Percentiles rank a stretch among this genome's conserved stretches.
phyloP scores from a whole-genome alignment of 2,888 invertebrate genomes.

The Hetaerina titia region DNA sequence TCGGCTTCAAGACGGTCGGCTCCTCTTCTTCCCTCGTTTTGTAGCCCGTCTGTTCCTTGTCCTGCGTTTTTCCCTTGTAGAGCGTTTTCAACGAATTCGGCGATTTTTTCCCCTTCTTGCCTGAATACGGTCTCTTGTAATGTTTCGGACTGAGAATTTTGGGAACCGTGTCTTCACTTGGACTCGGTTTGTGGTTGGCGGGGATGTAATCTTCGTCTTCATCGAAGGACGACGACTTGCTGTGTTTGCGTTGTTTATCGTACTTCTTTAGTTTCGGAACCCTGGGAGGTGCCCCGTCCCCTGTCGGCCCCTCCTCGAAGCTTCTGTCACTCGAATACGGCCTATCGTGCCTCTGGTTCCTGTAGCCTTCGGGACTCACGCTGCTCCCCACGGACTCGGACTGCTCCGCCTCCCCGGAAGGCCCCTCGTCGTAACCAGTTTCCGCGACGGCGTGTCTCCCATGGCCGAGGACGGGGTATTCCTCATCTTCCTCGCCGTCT shows the following conservation, averaged over 20 bases:
- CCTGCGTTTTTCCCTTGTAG: neutral
- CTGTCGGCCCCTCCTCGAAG: neutral
- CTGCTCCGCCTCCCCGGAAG: neutral
- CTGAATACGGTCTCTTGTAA: neutral
- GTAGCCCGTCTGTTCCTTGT: neutral
- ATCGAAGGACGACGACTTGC: neutral
- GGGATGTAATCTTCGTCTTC: neutral
- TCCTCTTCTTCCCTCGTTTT: neutral
- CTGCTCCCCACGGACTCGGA: neutral
- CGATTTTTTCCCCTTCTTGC: neutral
- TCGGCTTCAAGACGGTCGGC: neutral
- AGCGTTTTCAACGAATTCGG: neutral
- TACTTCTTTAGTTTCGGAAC: neutral
- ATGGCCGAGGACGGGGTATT: neutral
- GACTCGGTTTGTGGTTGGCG: neutral
- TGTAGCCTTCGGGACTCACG: neutral
- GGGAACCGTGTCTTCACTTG: neutral
- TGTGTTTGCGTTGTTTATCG: neutral
- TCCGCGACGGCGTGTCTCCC: neutral
- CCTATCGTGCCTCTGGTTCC: neutral
- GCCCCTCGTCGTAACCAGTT: neutral
- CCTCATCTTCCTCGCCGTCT: neutral
- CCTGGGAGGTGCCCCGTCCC: neutral
- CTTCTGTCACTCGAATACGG: neutral
- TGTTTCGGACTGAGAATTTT: neutral